phyloP scores from a whole-genome alignment of 2,797 vertebrate genomes.

The Microhierax caerulescens region DNA sequence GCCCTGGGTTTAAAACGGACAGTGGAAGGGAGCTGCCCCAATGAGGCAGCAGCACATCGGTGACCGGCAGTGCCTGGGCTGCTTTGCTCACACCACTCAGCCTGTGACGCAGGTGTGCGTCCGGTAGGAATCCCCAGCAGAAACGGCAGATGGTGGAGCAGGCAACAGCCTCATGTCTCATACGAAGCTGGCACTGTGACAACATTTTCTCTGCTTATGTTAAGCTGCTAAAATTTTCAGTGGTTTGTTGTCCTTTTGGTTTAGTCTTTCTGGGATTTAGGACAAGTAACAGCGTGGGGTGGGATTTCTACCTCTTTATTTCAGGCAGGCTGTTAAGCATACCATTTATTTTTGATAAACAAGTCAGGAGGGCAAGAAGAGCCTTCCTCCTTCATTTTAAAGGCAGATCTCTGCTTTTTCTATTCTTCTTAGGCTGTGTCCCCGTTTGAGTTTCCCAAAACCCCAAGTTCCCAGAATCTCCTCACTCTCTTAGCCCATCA shows the following conservation, averaged over 20 bases:
- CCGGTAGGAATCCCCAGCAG: not conserved
- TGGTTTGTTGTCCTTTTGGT: not conserved
- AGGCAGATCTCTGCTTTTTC: not conserved
- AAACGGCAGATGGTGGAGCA: not conserved
- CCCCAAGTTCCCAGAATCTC: conserved; percentile 91
- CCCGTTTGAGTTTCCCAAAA: conserved; percentile 90
- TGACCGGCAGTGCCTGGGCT: not conserved
- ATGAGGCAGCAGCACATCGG: not conserved
- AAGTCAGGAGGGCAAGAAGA: not conserved
- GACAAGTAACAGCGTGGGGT: not conserved
- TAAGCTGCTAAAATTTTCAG: not conserved
- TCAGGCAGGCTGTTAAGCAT: not conserved
- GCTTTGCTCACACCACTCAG: rapidly evolving
- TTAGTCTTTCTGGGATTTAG: not conserved
- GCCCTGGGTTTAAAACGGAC: not conserved
- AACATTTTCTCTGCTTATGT: not conserved
- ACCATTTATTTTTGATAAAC: not conserved
- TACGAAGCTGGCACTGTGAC: not conserved
- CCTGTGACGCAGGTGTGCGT: rapidly evolving
- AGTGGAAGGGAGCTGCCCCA: not conserved
- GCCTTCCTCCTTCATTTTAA: not conserved
- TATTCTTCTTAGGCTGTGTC: conserved; percentile 78
- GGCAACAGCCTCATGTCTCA: not conserved
- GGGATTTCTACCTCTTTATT: not conserved
- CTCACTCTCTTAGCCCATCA: conserved; percentile 83